Percentiles rank a stretch among this genome's conserved stretches.
Conservation (phyloP, 2,888 invertebrate genomes). For the Adela reaumurella region DNA sequence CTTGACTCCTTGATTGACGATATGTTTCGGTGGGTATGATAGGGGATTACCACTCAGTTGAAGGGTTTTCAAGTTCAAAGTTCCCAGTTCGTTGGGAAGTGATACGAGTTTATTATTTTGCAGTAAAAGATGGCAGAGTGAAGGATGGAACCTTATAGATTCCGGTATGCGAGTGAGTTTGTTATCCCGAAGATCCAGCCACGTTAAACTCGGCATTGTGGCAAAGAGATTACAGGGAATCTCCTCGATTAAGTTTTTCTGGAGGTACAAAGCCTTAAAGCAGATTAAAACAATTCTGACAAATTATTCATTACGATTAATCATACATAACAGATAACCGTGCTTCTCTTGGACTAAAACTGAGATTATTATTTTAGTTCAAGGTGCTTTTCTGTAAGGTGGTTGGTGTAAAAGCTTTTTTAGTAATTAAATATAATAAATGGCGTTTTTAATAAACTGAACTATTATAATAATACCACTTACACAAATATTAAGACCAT, state of each 20-base stretch:
- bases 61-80: constrained; percentile 58
- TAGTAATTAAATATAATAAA: too few relatives aligned
- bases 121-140: constrained; percentile 60
- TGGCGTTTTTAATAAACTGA: too few relatives aligned
- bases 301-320: too few relatives aligned
- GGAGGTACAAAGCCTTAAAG: constrained; percentile 41
- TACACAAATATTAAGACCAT: constrained; percentile 22
- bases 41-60: constrained; percentile 62
- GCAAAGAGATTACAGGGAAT: constrained; percentile 60
- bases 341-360: too few relatives aligned
- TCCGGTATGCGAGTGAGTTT: constrained; percentile 50
- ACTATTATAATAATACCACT: too few relatives aligned
- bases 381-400: too few relatives aligned
- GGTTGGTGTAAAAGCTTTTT: too few relatives aligned
- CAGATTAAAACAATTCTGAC: too few relatives aligned
- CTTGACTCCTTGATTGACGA: constrained; percentile 49
- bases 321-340: too few relatives aligned
- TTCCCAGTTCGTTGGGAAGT: constrained; percentile 62
- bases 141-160: constrained; percentile 52
- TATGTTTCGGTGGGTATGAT: constrained; percentile 49
- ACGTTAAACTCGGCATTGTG: constrained; percentile 51
- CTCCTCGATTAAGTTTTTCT: constrained; percentile 49
- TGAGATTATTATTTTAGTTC: too few relatives aligned
- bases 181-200: constrained; percentile 65
- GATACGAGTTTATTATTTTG: constrained; percentile 59